Evolutionary conservation across 2,113 vertebrate genomes (phyloP), one percentile per base, ranked within the genome.

Genomic region (Pycnonotus jocosus): DNA sequence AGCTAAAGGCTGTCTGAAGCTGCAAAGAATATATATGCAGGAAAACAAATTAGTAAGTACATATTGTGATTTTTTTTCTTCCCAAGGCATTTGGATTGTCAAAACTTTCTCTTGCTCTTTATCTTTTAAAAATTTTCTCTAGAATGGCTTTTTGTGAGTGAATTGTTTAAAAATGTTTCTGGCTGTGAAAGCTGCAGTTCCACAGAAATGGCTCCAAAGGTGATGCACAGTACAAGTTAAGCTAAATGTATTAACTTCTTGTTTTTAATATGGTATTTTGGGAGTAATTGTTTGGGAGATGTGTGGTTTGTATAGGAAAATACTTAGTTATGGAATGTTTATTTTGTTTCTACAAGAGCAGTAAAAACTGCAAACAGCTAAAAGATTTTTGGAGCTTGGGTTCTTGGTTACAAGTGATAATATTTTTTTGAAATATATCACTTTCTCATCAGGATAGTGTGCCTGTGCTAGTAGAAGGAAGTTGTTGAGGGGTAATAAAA

Each of bases 21-120:
- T 99, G 57, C 99, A 99, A 96, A 98, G 98, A 97, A 99, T 99
- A 97, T 99, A 99, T 98, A 98, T 99, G 98, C 99, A 99, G 96
- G 99, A 99, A 95, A 99, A 99, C 98, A 99, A 99, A 98, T 98
- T 99, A 98, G 99, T 99, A 97, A 98, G 99, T 98, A 97, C 44
- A 85, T 40, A 31, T 7, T 1, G 1, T 65, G 22, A 44, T 37
- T 71, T 37, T 74, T 76, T 77, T 42, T 44, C 28, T 57, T 68
- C 27, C 4, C 14, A 28, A 11, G 28, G 53, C 1, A 2, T 77
- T 88, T 38, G 42, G n/a, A 17, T 61, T 93, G 31, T 91, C 62
- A 42, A 14, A 86, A 48, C 54, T 91, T 71, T 81, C 66, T 78
- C 16, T 92, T 73, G 40, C 24, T 74, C 60, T 90, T 56, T 69